Evolutionary conservation across 2,797 vertebrate genomes (phyloP).

Genomic region (Trichosurus vulpecula): DNA sequence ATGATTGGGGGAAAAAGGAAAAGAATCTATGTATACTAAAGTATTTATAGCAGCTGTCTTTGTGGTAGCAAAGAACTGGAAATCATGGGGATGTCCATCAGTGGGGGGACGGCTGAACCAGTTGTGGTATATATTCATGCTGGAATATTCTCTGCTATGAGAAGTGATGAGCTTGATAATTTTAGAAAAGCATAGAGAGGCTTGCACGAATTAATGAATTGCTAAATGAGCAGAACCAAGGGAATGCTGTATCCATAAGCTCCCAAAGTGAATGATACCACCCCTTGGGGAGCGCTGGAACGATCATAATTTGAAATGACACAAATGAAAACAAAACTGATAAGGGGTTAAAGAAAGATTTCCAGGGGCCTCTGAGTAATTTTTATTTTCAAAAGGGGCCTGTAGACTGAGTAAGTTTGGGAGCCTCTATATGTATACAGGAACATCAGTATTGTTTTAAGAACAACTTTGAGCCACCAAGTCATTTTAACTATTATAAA

Average conservation of each 20-base stretch:
- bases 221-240: background rate
- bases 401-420: no score
- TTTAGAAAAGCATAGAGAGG: background rate
- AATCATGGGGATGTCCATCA: background rate
- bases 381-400: no score
- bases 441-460: background rate
- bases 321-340: no score
- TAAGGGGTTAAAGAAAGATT: no score
- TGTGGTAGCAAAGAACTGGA: background rate
- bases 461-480: background rate
- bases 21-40: background rate
- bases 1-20: background rate
- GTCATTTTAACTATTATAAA: background rate
- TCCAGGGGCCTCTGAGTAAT: no score
- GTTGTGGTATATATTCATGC: background rate
- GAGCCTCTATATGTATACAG: no score
- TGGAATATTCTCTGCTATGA: background rate
- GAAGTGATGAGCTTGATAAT: background rate
- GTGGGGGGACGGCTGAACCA: background rate
- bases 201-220: background rate
- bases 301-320: no score
- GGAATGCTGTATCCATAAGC: background rate
- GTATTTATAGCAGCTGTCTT: background rate
- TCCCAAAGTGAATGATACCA: no score
- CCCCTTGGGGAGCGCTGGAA: no score